These are phyloP conservation scores for Halocynthia aurantium DNA, from an alignment of 23 tunicate genomes.

Conservation along the genomic window DNA sequence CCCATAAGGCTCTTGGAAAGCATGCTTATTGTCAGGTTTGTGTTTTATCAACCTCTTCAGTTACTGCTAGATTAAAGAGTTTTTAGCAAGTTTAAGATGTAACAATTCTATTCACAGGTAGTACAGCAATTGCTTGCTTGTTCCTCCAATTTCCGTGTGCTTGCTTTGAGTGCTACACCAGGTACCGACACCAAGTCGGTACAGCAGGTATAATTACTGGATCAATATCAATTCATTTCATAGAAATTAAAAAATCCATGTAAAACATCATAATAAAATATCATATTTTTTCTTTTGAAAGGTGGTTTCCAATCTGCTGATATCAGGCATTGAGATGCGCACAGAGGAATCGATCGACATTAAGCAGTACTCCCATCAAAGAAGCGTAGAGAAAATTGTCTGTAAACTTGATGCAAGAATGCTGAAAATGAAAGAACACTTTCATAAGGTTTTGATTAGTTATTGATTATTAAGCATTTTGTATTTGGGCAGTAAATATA, in stretches of 20 bases:
- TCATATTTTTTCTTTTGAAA: not conserved
- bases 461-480: not conserved
- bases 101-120: slow-evolving; percentile 37
- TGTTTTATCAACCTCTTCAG: not conserved
- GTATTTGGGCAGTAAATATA: not conserved
- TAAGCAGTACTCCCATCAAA: slow-evolving; percentile 50
- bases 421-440: slow-evolving; percentile 36
- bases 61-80: not conserved
- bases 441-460: slow-evolving; percentile 14
- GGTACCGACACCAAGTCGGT: slow-evolving; percentile 72
- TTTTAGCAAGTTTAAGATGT: not conserved
- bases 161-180: slow-evolving; percentile 92
- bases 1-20: slow-evolving; percentile 94
- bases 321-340: slow-evolving; percentile 63
- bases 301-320: slow-evolving; percentile 75
- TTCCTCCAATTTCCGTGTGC: slow-evolving; percentile 51
- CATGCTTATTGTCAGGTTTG: slow-evolving; percentile 96
- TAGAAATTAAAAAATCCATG: no score
- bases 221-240: no score
- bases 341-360: slow-evolving; percentile 80
- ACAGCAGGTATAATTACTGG: slow-evolving; percentile 50
- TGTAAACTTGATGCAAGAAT: slow-evolving; percentile 69
- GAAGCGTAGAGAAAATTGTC: slow-evolving; percentile 71
- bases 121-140: slow-evolving; percentile 62
- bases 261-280: not conserved